Base-by-base conservation (phyloP, 1,140 invertebrate species). In the Antheraea pernyi region DNA sequence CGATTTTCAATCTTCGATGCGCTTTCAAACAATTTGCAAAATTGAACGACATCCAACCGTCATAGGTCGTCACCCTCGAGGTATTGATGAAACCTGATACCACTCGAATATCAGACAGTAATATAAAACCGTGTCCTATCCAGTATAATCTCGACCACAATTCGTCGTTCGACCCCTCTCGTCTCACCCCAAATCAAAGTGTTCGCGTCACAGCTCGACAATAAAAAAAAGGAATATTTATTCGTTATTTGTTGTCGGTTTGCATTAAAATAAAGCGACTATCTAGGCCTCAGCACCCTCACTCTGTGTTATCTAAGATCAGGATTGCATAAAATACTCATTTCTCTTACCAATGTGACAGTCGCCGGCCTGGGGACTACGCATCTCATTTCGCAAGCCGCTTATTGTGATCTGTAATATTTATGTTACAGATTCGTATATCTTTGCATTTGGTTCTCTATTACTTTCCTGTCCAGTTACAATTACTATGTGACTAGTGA, bases 231-330 rank as follows among this genome's bases (percentile, higher is more conserved):
- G 82, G 85, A 88, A 88, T 89, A 88, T 88, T 86, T 90, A 91
- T 90, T 87, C 82, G 82, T 88, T 89, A 91, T 91, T 91, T 90
- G 89, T 91, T 89, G 88, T 89, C 85, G 84, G 84, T 85, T 91
- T 81, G 81, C 80, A 86, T 89, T 91, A 88, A 85, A 88, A 88
- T 88, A 88, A 86, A 84, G 72, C 83, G 81, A 70, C 80, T 86
- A 86, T 90, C 84, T 88, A 83, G 79, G 72, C 81, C 74, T 81
- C 76, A 78, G 77, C 82, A 85, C 85, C 86, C 84, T 78, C 77
- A 71, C 71, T 61, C 66, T 13, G 80, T 73, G 73, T 88, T 90
- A 89, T 91, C 89, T 89, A 82, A 84, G 87, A 91, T 90, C 85
- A 70, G 82, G 80, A 84, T 89, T 88, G 85, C 83, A 91, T 89